Evolutionary conservation across 2,113 vertebrate species (phyloP), one percentile per base, ranked within the genome.

Genomic region (Perca schrenkii): DNA sequence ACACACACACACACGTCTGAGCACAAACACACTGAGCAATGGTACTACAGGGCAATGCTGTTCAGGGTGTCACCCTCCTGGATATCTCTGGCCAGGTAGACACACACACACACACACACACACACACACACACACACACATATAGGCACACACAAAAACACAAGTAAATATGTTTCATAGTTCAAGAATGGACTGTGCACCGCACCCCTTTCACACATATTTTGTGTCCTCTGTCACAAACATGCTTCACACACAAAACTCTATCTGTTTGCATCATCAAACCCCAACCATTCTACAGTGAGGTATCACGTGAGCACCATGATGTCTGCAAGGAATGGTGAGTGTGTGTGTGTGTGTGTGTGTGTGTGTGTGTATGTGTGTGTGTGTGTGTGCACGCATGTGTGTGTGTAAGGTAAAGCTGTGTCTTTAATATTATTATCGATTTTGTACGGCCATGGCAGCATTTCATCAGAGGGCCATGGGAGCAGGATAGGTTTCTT

Each of bases 401-500:
- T 49, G 63, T 50, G 22, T 43, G 64, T 54, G 43, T 4, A 34
- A 34, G 34, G 34, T 34, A 58, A 69, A 67, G 74, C 73, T 70
- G 47, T 19, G 75, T 73, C 34, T 77, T 40, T 86, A 14, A 81
- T 62, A 81, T 82, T 54, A 85, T 74, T 70, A 82, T 79, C 0
- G 74, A 89, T 87, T 80, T 13, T 75, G 54, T 75, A 50, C 0
- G 3, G 49, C 22, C n/a, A 31, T 64, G 76, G 52, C 71, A 80
- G 73, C 50, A 82, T 90, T 91, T 90, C 40, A 90, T 88, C 68
- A 78, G 25, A 56, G 70, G 4, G 21, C 28, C 79, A 34, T 14
- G 53, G 74, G 70, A 87, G 69, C 16, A 43, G 28, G 63, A 57
- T 28, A 52, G 6, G 2, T 16, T 64, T 34, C 25, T 28, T 22